Conservation (phyloP, 2,888 invertebrate species). For the Nemotelus pantherinus region DNA sequence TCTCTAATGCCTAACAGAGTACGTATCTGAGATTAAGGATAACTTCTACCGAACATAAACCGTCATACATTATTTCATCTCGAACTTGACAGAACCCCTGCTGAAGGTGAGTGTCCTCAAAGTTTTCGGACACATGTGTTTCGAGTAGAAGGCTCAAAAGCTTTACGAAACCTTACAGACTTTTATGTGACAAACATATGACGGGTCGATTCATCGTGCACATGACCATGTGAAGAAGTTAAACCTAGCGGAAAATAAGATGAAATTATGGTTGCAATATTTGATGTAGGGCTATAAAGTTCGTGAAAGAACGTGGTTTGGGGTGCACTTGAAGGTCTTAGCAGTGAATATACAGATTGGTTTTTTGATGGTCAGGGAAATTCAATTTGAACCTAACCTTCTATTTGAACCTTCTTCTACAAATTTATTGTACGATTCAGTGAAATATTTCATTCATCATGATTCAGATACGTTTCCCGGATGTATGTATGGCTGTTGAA, state of each 20-base stretch:
- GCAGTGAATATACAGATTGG: too few species aligned
- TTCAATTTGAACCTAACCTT: too few species aligned
- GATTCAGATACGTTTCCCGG: too few species aligned
- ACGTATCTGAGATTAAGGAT: too few species aligned
- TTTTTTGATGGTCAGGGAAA: too few species aligned
- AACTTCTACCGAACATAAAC: neutral
- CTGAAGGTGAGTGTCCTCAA: neutral
- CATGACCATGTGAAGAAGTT: conserved; percentile 25
- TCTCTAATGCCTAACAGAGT: neutral
- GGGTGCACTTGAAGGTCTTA: too few species aligned
- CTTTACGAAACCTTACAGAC: neutral
- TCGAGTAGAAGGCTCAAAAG: neutral
- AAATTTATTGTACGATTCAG: too few species aligned
- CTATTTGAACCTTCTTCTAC: too few species aligned
- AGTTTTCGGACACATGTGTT: neutral
- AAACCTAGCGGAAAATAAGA: conserved; percentile 28
- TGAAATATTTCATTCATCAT: too few species aligned
- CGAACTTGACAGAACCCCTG: neutral
- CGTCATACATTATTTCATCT: neutral
- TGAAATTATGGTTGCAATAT: conserved; percentile 9
- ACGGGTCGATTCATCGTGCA: neutral
- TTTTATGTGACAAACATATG: conserved; percentile 7
- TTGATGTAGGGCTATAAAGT: conserved; percentile 4
- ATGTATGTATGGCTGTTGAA: too few species aligned
- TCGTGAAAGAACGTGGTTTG: too few species aligned